Percentiles rank a stretch among this genome's conserved stretches.
phyloP scores from a whole-genome alignment of 1,140 invertebrate genomes.

The Acromyrmex charruanus region DNA sequence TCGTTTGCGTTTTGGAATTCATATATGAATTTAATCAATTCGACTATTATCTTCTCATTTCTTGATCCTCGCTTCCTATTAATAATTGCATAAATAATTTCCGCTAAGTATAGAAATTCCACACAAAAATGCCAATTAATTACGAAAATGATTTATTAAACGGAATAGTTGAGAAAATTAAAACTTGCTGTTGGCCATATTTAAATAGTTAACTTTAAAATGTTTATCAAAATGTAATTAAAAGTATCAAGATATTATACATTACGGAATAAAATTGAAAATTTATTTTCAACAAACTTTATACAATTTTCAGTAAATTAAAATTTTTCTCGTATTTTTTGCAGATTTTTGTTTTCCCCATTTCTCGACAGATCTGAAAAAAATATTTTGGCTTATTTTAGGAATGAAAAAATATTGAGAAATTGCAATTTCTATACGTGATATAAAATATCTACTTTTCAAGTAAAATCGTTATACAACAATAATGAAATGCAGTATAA shows the following conservation, averaged over 20 bases:
- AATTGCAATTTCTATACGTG: neutral
- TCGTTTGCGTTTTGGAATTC: conserved; percentile 55
- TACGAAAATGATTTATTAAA: neutral
- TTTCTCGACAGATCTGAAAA: conserved; percentile 8
- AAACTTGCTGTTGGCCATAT: neutral
- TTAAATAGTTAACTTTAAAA: neutral
- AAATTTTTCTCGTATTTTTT: conserved; percentile 22
- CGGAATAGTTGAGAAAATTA: conserved; percentile 12
- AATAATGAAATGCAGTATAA: neutral
- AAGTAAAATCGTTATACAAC: neutral
- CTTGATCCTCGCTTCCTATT: conserved; percentile 32
- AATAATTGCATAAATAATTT: conserved; percentile 66
- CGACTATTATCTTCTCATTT: conserved; percentile 31
- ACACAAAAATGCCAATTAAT: conserved; percentile 23
- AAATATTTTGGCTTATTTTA: conserved; percentile 1
- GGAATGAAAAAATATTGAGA: conserved; percentile 22
- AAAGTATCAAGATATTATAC: neutral
- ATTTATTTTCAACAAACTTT: conserved; percentile 5
- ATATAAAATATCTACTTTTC: neutral
- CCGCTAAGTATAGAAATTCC: neutral
- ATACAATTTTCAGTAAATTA: conserved; percentile 14
- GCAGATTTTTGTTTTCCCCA: neutral
- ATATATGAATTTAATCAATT: conserved; percentile 44
- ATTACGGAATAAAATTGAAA: neutral
- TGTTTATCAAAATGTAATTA: conserved; percentile 9